phyloP scores from a whole-genome alignment of 2,888 invertebrate species.

The Coenonympha glycerion region DNA sequence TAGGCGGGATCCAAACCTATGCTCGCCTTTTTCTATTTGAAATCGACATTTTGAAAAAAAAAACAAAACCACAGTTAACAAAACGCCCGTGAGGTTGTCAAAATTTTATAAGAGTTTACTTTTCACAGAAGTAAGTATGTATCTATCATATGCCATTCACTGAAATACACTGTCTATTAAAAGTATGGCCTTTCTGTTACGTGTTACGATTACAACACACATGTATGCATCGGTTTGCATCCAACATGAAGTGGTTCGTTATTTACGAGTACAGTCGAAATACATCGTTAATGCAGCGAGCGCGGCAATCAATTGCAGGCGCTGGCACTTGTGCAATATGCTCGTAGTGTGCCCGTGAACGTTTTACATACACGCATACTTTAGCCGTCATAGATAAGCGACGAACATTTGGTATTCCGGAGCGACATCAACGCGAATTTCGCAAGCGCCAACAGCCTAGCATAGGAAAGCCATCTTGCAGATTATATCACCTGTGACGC shows the following conservation, averaged over 20 bases:
- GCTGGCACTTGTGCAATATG: slow-evolving; percentile 30
- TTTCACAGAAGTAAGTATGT: no score
- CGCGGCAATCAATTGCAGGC: slow-evolving; percentile 22
- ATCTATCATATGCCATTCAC: no score
- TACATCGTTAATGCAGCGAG: slow-evolving; percentile 14
- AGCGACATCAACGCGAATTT: slow-evolving; percentile 30
- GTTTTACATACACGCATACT: slow-evolving; percentile 40
- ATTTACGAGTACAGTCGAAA: slow-evolving; percentile 13
- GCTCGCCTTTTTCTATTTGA: no score
- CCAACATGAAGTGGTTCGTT: slow-evolving; percentile 4
- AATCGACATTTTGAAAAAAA: no score
- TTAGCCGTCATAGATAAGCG: slow-evolving; percentile 21
- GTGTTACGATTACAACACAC: neutral
- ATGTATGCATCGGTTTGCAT: no score
- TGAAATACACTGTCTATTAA: no score
- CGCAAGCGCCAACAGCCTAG: slow-evolving; percentile 25
- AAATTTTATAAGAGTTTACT: no score
- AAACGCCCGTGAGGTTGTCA: no score
- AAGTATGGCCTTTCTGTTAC: neutral
- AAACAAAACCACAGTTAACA: no score
- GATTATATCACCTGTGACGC: no score
- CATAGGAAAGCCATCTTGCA: no score
- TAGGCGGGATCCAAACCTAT: no score
- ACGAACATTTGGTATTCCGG: slow-evolving; percentile 29
- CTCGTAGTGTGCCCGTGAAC: slow-evolving; percentile 47